A percentile compares a stretch with the other conserved stretches of the same genome.
These are phyloP conservation scores for Lasioglossum pauxillum DNA, from an alignment of 2,888 invertebrate species.

Conservation along the genomic window DNA sequence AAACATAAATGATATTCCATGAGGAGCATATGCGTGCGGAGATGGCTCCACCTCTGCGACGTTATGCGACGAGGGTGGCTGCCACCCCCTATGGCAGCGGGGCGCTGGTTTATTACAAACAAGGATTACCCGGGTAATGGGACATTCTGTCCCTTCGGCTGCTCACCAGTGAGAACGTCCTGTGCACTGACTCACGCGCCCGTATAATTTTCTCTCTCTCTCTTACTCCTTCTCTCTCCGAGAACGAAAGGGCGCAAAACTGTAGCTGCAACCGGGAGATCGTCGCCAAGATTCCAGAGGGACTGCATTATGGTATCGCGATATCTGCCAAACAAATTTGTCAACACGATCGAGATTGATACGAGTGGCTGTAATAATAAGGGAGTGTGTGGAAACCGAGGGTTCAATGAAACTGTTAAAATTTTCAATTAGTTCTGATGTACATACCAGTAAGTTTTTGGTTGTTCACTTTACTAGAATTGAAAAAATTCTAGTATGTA, in stretches of 20 bases:
- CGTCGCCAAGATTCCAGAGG: conserved; percentile 35
- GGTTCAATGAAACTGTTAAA: too few relatives aligned
- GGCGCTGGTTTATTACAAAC: conserved; percentile 84
- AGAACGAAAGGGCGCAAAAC: conserved; percentile 32
- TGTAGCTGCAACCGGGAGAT: conserved; percentile 38
- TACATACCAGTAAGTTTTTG: too few relatives aligned
- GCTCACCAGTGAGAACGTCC: conserved; percentile 66
- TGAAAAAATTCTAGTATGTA: too few relatives aligned
- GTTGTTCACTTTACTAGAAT: too few relatives aligned
- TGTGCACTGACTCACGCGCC: conserved; percentile 76
- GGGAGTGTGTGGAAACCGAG: too few relatives aligned
- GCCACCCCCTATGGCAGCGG: conserved; percentile 76
- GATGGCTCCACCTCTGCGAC: conserved; percentile 74
- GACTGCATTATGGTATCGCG: conserved; percentile 58
- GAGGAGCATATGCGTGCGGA: conserved; percentile 82
- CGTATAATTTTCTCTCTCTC: neutral
- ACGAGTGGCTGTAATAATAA: too few relatives aligned
- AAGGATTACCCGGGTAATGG: conserved; percentile 84
- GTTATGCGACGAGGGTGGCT: conserved; percentile 67
- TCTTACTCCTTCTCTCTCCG: neutral
- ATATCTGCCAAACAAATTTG: conserved; percentile 76
- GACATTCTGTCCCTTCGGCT: conserved; percentile 79
- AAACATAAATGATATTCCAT: conserved; percentile 84
- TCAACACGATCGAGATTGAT: conserved; percentile 73
- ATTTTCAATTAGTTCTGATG: too few relatives aligned